phyloP scores from a whole-genome alignment of 1,140 invertebrate genomes.

The Neotoxoptera formosana region DNA sequence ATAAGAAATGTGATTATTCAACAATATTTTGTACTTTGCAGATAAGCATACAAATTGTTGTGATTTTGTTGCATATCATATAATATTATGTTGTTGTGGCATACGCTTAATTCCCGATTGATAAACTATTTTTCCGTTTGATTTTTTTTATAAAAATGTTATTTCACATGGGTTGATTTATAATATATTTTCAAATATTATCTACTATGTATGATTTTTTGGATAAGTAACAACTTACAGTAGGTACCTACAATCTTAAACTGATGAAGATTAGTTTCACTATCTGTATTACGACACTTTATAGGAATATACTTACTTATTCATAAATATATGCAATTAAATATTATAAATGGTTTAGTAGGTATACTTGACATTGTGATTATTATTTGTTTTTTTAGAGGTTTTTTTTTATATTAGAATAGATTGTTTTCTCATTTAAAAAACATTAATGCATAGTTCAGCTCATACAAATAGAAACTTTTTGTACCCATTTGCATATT shows the following conservation, averaged over 20 bases:
- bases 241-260: background rate
- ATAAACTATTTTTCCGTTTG: no score
- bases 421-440: background rate
- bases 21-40: no score
- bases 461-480: background rate
- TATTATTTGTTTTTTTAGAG: background rate
- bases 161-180: no score
- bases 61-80: no score
- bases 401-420: background rate
- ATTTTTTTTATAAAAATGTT: no score
- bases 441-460: background rate
- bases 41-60: no score
- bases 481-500: background rate
- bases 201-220: background rate
- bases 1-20: no score
- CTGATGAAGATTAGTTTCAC: background rate
- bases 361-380: background rate
- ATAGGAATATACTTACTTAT: background rate
- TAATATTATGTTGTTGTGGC: no score
- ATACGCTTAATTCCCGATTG: no score
- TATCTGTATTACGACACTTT: background rate
- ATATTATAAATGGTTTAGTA: no score
- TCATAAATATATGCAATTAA: background rate
- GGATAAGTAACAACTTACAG: background rate
- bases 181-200: background rate